Percentiles rank a stretch among this genome's conserved stretches.
Conservation (phyloP, 2,888 invertebrate species). For the Pherbina coryleti region DNA sequence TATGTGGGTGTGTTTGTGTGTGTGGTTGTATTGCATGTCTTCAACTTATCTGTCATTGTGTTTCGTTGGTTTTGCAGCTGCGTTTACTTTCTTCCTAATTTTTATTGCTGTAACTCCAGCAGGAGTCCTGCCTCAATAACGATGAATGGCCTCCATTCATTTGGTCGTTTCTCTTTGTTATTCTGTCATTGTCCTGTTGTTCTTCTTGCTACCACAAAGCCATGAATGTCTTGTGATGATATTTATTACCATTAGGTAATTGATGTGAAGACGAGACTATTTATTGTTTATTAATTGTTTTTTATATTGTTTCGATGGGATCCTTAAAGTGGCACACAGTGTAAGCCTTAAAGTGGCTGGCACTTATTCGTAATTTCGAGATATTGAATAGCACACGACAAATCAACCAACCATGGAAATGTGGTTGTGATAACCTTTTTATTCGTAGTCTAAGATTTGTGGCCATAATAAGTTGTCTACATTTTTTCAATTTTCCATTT, state of each 20-base stretch:
- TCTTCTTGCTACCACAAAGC: background rate
- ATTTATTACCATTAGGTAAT: slow-evolving; percentile 21
- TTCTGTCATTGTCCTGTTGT: background rate
- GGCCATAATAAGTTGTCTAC: too few species aligned
- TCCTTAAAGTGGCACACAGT: background rate
- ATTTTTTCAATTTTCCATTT: too few species aligned
- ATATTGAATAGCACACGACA: too few species aligned
- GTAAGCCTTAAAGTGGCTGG: too few species aligned
- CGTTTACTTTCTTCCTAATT: background rate
- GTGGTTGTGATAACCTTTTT: too few species aligned
- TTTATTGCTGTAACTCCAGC: background rate
- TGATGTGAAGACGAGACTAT: slow-evolving; percentile 11
- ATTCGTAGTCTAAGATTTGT: too few species aligned
- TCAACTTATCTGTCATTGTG: slow-evolving; percentile 29
- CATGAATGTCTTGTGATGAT: slow-evolving; percentile 2
- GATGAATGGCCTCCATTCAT: background rate
- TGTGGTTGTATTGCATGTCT: background rate
- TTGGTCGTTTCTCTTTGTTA: background rate
- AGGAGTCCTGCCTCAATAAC: background rate
- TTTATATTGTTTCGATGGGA: background rate
- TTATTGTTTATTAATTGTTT: slow-evolving; percentile 24
- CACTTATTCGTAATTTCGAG: too few species aligned
- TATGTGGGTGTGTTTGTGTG: background rate
- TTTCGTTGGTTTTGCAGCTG: slow-evolving; percentile 6
- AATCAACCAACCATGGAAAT: too few species aligned